A percentile compares a stretch with the other conserved stretches of the same genome.
Evolutionary conservation across 1,140 invertebrate genomes (phyloP).

Genomic region (Anastatus disparis): DNA sequence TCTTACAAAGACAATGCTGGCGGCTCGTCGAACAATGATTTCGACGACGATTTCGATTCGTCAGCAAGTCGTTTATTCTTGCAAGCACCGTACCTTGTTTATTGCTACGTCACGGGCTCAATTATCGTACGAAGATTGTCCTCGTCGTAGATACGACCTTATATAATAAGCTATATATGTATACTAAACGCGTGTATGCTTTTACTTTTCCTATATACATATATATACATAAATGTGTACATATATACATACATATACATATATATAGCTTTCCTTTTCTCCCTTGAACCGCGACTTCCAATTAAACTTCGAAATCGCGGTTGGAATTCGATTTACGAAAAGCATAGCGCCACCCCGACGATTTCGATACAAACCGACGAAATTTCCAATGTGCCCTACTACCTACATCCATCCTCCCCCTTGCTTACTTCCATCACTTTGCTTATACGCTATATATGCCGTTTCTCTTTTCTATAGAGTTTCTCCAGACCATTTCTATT

Average conservation of each 20-base stretch:
- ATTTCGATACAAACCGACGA: slow-evolving; percentile 7
- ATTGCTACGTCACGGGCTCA: slow-evolving; percentile 44
- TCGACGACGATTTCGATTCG: not conserved
- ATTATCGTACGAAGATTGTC: slow-evolving; percentile 52
- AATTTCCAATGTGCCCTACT: slow-evolving; percentile 1
- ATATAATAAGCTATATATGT: not conserved
- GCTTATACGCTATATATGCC: not conserved
- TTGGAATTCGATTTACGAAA: slow-evolving; percentile 20
- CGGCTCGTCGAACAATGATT: slow-evolving; percentile 23
- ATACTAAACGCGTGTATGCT: too few relatives aligned
- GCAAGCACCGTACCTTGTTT: slow-evolving; percentile 41
- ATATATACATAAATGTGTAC: slow-evolving; percentile 11
- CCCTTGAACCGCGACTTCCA: slow-evolving; percentile 38
- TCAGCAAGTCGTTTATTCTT: slow-evolving; percentile 18
- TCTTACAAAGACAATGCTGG: slow-evolving; percentile 46
- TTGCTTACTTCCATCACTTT: not conserved
- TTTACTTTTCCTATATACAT: too few relatives aligned
- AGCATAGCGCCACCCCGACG: not conserved
- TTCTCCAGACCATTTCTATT: too few relatives aligned
- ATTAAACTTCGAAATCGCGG: slow-evolving; percentile 45
- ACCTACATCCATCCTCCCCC: not conserved
- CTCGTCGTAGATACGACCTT: slow-evolving; percentile 39
- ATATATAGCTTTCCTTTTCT: too few relatives aligned
- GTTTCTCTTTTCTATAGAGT: too few relatives aligned
- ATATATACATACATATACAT: too few relatives aligned